These are phyloP conservation scores for Anhinga anhinga DNA, from an alignment of 2,113 vertebrate species.

Conservation along the genomic window DNA sequence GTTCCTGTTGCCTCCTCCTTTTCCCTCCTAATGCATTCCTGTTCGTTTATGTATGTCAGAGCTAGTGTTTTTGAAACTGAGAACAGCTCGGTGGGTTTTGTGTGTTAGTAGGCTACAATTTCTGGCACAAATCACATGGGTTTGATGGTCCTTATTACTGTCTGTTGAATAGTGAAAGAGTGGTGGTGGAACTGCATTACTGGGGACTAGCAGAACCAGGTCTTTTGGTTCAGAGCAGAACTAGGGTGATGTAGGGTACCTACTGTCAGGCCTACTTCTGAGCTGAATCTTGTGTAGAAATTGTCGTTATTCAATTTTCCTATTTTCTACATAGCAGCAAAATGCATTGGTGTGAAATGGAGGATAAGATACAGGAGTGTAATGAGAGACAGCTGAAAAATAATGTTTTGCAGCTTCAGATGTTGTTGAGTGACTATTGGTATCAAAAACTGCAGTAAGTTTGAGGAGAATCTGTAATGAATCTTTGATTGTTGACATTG, in stretches of 20 bases:
- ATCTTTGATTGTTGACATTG: background rate
- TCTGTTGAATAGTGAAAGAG: background rate
- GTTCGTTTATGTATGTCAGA: background rate
- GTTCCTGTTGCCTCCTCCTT: background rate
- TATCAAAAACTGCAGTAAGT: background rate
- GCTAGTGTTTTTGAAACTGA: background rate
- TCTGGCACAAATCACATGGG: accelerated
- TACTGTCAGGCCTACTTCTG: background rate
- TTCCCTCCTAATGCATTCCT: accelerated
- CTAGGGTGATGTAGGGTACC: background rate
- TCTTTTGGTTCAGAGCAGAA: background rate
- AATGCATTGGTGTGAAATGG: background rate
- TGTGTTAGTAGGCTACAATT: background rate
- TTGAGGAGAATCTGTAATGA: background rate
- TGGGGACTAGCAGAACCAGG: background rate
- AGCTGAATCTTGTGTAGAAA: background rate
- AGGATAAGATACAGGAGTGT: background rate
- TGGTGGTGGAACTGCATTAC: background rate
- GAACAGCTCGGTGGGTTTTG: accelerated
- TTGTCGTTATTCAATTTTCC: background rate
- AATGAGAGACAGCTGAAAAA: background rate
- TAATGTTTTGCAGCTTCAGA: background rate
- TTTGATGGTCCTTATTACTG: background rate
- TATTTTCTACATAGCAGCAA: background rate
- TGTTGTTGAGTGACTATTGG: background rate